Conservation (phyloP, 1,140 invertebrate species). For the Leguminivora glycinivorella region DNA sequence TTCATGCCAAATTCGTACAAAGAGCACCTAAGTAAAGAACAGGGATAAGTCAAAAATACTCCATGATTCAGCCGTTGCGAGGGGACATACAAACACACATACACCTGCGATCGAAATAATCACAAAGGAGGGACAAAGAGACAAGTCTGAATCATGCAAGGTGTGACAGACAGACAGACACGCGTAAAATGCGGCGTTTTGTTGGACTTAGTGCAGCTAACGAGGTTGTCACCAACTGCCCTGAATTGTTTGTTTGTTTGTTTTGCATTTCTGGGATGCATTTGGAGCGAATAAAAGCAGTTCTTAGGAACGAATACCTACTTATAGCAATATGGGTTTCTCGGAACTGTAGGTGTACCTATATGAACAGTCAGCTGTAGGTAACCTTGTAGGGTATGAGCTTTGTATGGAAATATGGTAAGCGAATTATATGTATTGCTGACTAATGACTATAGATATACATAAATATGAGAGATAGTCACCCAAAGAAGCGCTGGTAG, state of each 20-base stretch:
- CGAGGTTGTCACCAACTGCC: slow-evolving; percentile 17
- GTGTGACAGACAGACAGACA: slow-evolving; percentile 7
- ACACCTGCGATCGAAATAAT: slow-evolving; percentile 41
- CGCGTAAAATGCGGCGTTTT: neutral
- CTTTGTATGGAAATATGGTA: too few species aligned
- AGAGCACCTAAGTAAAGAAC: slow-evolving; percentile 42
- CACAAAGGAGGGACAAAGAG: slow-evolving; percentile 46
- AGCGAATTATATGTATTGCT: too few species aligned
- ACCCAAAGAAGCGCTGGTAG: too few species aligned
- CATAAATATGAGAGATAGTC: too few species aligned
- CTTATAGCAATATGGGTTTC: neutral
- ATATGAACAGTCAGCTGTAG: too few species aligned
- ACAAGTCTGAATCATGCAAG: slow-evolving; percentile 29
- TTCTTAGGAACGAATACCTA: neutral
- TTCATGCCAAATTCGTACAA: neutral
- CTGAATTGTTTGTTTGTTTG: slow-evolving; percentile 1
- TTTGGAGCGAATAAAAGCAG: neutral
- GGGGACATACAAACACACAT: slow-evolving; percentile 3
- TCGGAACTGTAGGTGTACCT: neutral
- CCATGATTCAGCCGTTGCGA: slow-evolving; percentile 47
- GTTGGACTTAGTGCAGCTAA: slow-evolving; percentile 12
- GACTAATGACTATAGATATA: too few species aligned
- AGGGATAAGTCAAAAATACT: slow-evolving; percentile 51
- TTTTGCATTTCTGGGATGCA: neutral
- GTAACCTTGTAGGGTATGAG: too few species aligned